Evolutionary conservation across 2,888 invertebrate species (phyloP).

Genomic region (Loripinus fragilis): DNA sequence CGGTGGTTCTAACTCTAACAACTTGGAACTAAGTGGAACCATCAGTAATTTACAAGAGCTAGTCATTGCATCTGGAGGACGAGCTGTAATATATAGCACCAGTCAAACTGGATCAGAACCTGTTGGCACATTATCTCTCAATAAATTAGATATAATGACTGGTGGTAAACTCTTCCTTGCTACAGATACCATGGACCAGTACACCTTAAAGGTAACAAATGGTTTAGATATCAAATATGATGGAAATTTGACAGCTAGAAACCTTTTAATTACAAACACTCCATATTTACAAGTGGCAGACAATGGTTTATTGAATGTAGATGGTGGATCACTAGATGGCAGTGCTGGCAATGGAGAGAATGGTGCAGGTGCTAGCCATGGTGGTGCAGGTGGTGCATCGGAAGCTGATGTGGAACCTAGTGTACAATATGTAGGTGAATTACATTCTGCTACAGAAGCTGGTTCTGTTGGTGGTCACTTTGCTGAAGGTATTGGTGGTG

Average conservation of each 20-base stretch:
- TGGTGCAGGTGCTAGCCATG: slow-evolving; percentile 69
- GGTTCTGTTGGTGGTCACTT: slow-evolving; percentile 67
- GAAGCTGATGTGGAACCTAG: slow-evolving; percentile 29
- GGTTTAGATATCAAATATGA: slow-evolving; percentile 65
- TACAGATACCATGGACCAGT: slow-evolving; percentile 45
- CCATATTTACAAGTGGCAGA: slow-evolving; percentile 64
- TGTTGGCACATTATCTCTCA: slow-evolving; percentile 61
- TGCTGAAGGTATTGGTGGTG: slow-evolving; percentile 46
- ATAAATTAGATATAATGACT: slow-evolving; percentile 63
- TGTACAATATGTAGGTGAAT: slow-evolving; percentile 44
- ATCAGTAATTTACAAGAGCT: slow-evolving; percentile 64
- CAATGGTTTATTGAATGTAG: slow-evolving; percentile 56
- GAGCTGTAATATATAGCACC: slow-evolving; percentile 53
- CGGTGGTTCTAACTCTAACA: slow-evolving; percentile 47
- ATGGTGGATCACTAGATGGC: slow-evolving; percentile 50
- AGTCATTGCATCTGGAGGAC: slow-evolving; percentile 64
- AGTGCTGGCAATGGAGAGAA: slow-evolving; percentile 52
- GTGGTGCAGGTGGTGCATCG: slow-evolving; percentile 70
- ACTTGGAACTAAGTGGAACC: slow-evolving; percentile 64
- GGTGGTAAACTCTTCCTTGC: slow-evolving; percentile 64
- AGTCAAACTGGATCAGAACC: slow-evolving; percentile 59
- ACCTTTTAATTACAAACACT: slow-evolving; percentile 51
- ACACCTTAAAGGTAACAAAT: slow-evolving; percentile 53
- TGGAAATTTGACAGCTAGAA: slow-evolving; percentile 53
- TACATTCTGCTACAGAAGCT: slow-evolving; percentile 34